Evolutionary conservation across 2,888 invertebrate species (phyloP).

Genomic region (Pseudococcus jackbeardsleyi): DNA sequence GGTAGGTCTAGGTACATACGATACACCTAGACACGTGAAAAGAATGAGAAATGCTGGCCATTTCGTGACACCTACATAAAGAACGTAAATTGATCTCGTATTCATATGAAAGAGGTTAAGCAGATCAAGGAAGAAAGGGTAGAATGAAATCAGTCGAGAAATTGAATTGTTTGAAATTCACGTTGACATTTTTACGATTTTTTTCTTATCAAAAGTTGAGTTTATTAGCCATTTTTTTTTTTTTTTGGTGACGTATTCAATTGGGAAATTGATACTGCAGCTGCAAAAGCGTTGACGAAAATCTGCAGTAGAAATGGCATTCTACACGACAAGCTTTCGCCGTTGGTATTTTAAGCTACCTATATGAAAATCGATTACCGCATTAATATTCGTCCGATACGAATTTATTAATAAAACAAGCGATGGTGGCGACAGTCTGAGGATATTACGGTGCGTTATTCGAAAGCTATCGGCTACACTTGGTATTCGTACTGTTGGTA

Average conservation of each 20-base stretch:
- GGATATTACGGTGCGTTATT: not conserved
- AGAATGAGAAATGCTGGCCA: not conserved
- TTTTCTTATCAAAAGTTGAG: not conserved
- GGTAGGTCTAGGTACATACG: not conserved
- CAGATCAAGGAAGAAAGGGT: not conserved
- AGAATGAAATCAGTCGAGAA: not conserved
- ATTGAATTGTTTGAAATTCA: not conserved
- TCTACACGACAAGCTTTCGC: not conserved
- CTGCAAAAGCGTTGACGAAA: too few species aligned
- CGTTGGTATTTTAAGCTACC: not conserved
- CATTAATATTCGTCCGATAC: not conserved
- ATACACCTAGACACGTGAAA: not conserved
- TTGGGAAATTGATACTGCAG: too few species aligned
- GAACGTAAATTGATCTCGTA: not conserved
- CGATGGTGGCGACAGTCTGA: not conserved
- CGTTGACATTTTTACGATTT: not conserved
- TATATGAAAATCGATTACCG: conserved; percentile 24
- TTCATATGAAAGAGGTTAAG: not conserved
- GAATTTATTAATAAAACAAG: conserved; percentile 6
- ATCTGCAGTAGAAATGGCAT: too few species aligned
- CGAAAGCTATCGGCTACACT: not conserved
- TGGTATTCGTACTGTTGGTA: too few species aligned
- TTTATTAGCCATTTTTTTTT: not conserved
- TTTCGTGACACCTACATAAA: not conserved
- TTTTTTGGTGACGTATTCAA: not conserved